Evolutionary conservation across 2,888 invertebrate species (phyloP).

Genomic region (Sicus ferrugineus): DNA sequence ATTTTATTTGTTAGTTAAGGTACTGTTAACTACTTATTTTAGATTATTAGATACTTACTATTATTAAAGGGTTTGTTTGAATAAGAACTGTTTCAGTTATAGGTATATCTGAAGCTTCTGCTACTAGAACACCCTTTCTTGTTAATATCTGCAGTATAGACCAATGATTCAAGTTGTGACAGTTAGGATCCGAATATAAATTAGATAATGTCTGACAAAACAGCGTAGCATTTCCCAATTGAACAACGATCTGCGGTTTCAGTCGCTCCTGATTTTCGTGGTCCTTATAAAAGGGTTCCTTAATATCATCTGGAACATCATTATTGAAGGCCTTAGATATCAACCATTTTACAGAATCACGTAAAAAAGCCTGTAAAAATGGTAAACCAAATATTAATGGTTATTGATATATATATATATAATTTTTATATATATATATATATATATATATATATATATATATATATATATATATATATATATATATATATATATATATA

Average conservation of each 20-base stretch:
- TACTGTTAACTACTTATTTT: not conserved
- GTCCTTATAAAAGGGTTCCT: slow-evolving; percentile 94
- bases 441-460: slow-evolving; percentile 1
- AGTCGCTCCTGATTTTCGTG: slow-evolving; percentile 94
- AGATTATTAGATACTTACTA: slow-evolving; percentile 71
- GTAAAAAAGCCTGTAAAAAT: slow-evolving; percentile 80
- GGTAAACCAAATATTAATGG: not conserved
- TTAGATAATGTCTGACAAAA: slow-evolving; percentile 94
- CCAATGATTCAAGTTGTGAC: slow-evolving; percentile 94
- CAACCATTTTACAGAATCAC: slow-evolving; percentile 96
- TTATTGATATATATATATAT: not conserved
- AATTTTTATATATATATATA: not conserved
- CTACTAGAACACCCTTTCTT: slow-evolving; percentile 87
- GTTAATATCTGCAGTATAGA: slow-evolving; percentile 92
- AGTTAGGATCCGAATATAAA: slow-evolving; percentile 96
- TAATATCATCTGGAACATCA: slow-evolving; percentile 89
- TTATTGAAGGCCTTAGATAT: slow-evolving; percentile 96
- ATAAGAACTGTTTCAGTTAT: slow-evolving; percentile 95
- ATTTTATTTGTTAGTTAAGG: too few species aligned
- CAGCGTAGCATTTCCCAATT: slow-evolving; percentile 91
- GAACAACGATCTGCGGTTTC: slow-evolving; percentile 89
- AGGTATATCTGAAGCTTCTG: slow-evolving; percentile 83
- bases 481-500: not conserved
- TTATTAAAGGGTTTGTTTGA: slow-evolving; percentile 92
- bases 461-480: slow-evolving; percentile 1